phyloP scores from a whole-genome alignment of 2,797 vertebrate species.

The Mionectes olivaceus region DNA sequence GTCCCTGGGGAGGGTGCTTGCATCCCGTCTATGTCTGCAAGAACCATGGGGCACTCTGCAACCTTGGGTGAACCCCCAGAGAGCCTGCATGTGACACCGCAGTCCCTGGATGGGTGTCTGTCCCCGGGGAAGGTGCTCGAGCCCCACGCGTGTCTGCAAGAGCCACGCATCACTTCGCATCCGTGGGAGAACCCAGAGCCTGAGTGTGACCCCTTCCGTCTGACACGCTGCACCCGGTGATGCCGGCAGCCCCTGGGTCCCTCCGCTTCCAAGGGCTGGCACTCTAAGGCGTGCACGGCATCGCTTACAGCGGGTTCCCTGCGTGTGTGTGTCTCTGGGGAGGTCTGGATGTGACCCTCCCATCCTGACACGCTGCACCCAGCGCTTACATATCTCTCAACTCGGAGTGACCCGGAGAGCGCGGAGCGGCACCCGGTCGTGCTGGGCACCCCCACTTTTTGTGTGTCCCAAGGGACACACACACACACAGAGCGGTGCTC shows the following conservation, averaged over 20 bases:
- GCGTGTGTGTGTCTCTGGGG: not conserved
- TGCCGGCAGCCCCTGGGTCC: not conserved
- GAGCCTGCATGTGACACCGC: not conserved
- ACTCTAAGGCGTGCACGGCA: not conserved
- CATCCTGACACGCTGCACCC: rapidly evolving
- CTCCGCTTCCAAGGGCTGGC: not conserved
- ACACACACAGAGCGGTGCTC: rapidly evolving
- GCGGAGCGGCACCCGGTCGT: rapidly evolving
- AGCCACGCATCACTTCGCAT: no score
- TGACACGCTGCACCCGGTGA: not conserved
- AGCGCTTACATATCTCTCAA: rapidly evolving
- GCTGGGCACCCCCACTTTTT: not conserved
- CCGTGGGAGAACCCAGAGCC: not conserved
- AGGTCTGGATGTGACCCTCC: not conserved
- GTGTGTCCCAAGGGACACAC: not conserved
- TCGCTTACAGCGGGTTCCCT: not conserved
- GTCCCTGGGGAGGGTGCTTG: not conserved
- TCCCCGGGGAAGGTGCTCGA: not conserved
- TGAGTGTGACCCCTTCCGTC: not conserved
- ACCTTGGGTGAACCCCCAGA: not conserved
- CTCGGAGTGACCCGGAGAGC: no score
- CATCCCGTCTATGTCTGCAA: not conserved
- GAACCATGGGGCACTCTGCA: not conserved
- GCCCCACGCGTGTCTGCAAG: not conserved
- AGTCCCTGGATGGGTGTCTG: rapidly evolving